These are phyloP conservation scores for Microchirus variegatus DNA, from an alignment of 2,797 vertebrate species.

Conservation along the genomic window DNA sequence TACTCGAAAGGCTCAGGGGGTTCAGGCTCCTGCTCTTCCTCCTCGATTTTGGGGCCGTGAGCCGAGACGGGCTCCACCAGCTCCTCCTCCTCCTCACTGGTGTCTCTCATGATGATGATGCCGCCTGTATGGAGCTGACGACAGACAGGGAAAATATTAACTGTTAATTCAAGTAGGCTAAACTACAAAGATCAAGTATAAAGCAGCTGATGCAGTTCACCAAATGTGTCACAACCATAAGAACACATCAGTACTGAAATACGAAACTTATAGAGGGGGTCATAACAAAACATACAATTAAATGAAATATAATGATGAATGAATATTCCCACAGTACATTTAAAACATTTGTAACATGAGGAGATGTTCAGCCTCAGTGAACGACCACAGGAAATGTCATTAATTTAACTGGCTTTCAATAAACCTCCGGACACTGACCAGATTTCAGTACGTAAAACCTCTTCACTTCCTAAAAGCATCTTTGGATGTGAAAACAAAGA, in stretches of 20 bases:
- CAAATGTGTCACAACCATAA: no score
- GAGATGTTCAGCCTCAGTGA: conserved; percentile 4
- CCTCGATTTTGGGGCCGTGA: conserved; percentile 96
- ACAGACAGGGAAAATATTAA: not conserved
- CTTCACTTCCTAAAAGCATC: conserved; percentile 49
- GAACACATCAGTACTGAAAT: no score
- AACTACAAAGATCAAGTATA: not conserved
- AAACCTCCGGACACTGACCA: conserved; percentile 43
- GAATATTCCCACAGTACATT: not conserved
- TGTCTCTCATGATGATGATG: conserved; percentile 97
- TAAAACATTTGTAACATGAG: not conserved
- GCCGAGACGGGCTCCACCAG: conserved; percentile 97
- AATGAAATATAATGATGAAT: not conserved
- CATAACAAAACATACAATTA: no score
- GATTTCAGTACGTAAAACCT: conserved; percentile 55
- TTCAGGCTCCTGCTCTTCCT: conserved; percentile 98
- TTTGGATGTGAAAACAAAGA: conserved; percentile 52
- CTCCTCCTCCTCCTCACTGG: conserved; percentile 95
- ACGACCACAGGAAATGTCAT: conserved; percentile 23
- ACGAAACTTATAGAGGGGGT: no score
- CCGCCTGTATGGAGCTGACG: conserved; percentile 93
- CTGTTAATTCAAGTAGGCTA: no score
- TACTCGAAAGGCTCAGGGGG: conserved; percentile 98
- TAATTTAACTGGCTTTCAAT: conserved; percentile 24
- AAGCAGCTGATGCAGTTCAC: not conserved